phyloP scores from a whole-genome alignment of 2,888 invertebrate genomes.

The Proisotoma minuta region DNA sequence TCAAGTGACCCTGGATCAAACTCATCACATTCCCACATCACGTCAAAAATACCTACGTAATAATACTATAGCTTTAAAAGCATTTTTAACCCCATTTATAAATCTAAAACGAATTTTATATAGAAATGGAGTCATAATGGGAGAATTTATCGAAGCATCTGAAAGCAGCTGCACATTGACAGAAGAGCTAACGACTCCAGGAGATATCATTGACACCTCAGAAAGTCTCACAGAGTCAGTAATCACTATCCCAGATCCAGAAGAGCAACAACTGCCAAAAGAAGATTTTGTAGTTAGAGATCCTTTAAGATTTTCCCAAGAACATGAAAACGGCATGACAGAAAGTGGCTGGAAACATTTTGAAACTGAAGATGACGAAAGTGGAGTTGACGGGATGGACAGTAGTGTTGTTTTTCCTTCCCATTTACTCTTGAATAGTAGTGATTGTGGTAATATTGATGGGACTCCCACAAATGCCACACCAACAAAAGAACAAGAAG shows the following conservation, averaged over 20 bases:
- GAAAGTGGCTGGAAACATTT: conserved; percentile 16
- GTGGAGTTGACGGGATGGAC: neutral
- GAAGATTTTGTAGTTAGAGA: neutral
- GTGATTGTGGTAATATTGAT: neutral
- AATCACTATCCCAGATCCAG: neutral
- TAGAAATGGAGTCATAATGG: conserved; percentile 28
- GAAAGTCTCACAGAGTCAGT: neutral
- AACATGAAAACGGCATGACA: neutral
- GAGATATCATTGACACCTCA: conserved; percentile 2
- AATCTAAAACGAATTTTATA: neutral
- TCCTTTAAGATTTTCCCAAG: neutral
- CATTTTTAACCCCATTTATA: neutral
- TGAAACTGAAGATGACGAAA: conserved; percentile 1
- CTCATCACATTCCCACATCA: conserved; percentile 48
- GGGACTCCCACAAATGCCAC: neutral
- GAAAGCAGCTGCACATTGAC: conserved; percentile 47
- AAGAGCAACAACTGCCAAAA: neutral
- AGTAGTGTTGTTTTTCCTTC: neutral
- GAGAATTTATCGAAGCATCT: conserved; percentile 43
- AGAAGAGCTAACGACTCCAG: conserved; percentile 41
- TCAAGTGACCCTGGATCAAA: conserved; percentile 49
- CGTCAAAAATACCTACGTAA: neutral
- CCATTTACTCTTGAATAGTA: neutral
- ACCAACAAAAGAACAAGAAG: neutral
- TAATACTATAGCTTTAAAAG: neutral